phyloP scores from a whole-genome alignment of 2,888 invertebrate genomes.

The Meteorus colon region DNA sequence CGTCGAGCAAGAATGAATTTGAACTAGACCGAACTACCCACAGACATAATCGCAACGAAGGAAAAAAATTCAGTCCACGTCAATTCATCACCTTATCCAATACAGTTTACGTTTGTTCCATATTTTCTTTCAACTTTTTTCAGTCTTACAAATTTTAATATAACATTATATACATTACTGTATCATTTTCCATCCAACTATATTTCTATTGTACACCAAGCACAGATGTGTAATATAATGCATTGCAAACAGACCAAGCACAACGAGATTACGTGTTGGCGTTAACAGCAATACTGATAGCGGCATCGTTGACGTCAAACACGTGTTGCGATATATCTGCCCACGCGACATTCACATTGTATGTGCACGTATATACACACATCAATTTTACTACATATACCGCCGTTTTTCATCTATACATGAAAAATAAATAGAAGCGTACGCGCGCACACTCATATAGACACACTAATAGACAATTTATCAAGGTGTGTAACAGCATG shows the following conservation, averaged over 20 bases:
- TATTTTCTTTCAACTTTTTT: slow-evolving; percentile 4
- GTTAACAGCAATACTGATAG: slow-evolving; percentile 51
- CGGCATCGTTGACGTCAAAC: slow-evolving; percentile 42
- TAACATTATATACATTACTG: background rate
- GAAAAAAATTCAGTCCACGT: background rate
- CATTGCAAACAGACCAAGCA: slow-evolving; percentile 49
- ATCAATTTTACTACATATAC: slow-evolving; percentile 24
- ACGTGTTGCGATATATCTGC: slow-evolving; percentile 37
- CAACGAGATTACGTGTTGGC: slow-evolving; percentile 48
- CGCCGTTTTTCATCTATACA: background rate
- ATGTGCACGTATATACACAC: slow-evolving; percentile 33
- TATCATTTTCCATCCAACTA: slow-evolving; percentile 13
- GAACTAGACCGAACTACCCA: slow-evolving; percentile 9
- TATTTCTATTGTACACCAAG: slow-evolving; percentile 21
- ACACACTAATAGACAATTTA: background rate
- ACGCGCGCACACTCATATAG: background rate
- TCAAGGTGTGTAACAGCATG: slow-evolving; percentile 33
- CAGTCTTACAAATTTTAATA: background rate
- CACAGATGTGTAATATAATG: slow-evolving; percentile 40
- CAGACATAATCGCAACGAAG: slow-evolving; percentile 6
- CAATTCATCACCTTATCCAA: background rate
- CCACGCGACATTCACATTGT: slow-evolving; percentile 34
- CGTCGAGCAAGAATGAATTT: background rate
- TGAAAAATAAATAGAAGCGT: slow-evolving; percentile 15
- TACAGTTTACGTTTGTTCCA: background rate